Evolutionary conservation across 2,113 vertebrate species (phyloP).

Genomic region (Psilopsiagon aurifrons): DNA sequence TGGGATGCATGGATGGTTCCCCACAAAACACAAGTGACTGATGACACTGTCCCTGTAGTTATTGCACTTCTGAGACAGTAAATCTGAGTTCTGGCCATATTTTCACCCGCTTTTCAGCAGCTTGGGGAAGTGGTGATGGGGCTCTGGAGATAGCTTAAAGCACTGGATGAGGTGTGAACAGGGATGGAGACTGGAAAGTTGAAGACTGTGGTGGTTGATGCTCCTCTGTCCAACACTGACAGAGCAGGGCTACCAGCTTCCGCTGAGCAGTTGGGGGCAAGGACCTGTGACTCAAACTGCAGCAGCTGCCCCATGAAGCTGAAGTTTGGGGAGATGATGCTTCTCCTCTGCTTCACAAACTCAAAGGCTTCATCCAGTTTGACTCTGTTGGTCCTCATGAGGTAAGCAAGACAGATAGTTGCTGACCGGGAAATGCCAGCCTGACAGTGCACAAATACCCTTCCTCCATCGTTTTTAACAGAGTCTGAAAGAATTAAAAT

Average conservation of each 20-base stretch:
- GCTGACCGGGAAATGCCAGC: conserved; percentile 97
- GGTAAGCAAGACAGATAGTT: conserved; percentile 97
- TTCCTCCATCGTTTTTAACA: conserved; percentile 89
- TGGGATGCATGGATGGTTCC: background rate
- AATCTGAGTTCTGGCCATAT: background rate
- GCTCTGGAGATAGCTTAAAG: conserved; percentile 91
- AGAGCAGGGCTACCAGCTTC: conserved; percentile 90
- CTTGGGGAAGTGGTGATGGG: conserved; percentile 97
- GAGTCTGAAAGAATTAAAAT: conserved; percentile 83
- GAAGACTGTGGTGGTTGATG: conserved; percentile 86
- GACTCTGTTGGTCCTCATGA: conserved; percentile 98
- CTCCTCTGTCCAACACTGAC: conserved; percentile 80
- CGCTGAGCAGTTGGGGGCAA: conserved; percentile 93
- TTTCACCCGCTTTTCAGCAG: conserved; percentile 79
- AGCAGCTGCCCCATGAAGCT: conserved; percentile 99
- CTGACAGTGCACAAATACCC: conserved; percentile 97
- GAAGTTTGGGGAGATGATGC: conserved; percentile 98
- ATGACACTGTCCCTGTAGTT: conserved; percentile 49
- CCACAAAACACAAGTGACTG: background rate
- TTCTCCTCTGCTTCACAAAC: conserved; percentile 97
- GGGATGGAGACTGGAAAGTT: conserved; percentile 97
- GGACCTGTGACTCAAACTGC: conserved; percentile 96
- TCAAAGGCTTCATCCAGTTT: conserved; percentile 98
- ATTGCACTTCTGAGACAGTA: conserved; percentile 72
- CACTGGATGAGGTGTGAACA: conserved; percentile 81